phyloP scores from a whole-genome alignment of 2,888 invertebrate genomes.

The Sialis lutaria region DNA sequence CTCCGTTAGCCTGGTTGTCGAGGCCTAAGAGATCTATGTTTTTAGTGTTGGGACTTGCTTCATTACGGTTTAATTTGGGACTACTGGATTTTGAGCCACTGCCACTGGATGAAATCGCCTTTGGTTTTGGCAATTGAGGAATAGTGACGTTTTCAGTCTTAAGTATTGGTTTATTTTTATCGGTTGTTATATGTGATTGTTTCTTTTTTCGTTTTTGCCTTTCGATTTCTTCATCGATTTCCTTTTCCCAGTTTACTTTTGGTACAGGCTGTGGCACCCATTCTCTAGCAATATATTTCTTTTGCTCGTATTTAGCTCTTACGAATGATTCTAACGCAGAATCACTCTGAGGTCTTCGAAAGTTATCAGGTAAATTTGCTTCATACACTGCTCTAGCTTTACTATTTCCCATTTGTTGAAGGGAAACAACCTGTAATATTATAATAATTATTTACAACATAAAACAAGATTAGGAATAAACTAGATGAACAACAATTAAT shows the following conservation, averaged over 20 bases:
- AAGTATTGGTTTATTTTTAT: slow-evolving; percentile 13
- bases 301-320: slow-evolving; percentile 95
- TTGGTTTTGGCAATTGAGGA: slow-evolving; percentile 41
- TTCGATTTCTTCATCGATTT: slow-evolving; percentile 74
- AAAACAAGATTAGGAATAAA: no score
- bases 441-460: no score
- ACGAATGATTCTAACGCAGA: slow-evolving; percentile 90
- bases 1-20: slow-evolving; percentile 9
- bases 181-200: slow-evolving; percentile 33
- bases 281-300: slow-evolving; percentile 95
- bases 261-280: slow-evolving; percentile 83
- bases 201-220: slow-evolving; percentile 72
- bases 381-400: slow-evolving; percentile 93
- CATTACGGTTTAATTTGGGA: slow-evolving; percentile 28
- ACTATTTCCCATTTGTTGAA: slow-evolving; percentile 98
- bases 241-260: slow-evolving; percentile 72
- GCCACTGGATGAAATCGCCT: slow-evolving; percentile 10
- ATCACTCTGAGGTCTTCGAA: slow-evolving; percentile 88
- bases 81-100: slow-evolving; percentile 24
- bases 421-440: slow-evolving; percentile 30
- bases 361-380: slow-evolving; percentile 89
- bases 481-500: no score
- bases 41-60: slow-evolving; percentile 19
- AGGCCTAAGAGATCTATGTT: slow-evolving; percentile 5
- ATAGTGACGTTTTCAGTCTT: slow-evolving; percentile 26